These are phyloP conservation scores for Calidris pygmaea DNA, from an alignment of 2,113 vertebrate genomes.

Conservation along the genomic window DNA sequence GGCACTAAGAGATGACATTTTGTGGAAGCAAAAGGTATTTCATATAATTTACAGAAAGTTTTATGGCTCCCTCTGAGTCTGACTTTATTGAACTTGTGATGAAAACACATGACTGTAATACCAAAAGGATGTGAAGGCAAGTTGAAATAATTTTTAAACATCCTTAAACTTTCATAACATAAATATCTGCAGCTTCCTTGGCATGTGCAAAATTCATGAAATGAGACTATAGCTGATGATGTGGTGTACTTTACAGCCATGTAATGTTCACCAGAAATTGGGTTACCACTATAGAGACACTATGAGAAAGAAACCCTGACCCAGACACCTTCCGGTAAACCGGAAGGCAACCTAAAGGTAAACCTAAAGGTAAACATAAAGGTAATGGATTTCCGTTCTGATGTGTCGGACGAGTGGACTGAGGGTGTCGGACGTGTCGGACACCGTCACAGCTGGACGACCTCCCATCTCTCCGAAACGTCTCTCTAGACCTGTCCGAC, in stretches of 20 bases:
- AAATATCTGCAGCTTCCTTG: not conserved
- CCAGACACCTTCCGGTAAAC: not conserved
- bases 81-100: not conserved
- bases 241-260: not conserved
- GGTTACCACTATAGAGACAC: not conserved
- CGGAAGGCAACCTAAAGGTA: too few relatives aligned
- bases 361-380: too few relatives aligned
- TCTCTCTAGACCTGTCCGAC: too few relatives aligned
- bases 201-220: not conserved
- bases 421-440: too few relatives aligned
- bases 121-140: not conserved
- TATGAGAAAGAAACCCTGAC: not conserved
- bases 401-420: too few relatives aligned
- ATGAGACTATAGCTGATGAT: not conserved
- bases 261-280: not conserved
- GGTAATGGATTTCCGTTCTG: too few relatives aligned
- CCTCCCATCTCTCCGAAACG: too few relatives aligned
- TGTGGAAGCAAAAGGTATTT: not conserved
- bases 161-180: not conserved
- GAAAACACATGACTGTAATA: not conserved
- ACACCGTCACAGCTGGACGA: too few relatives aligned
- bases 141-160: not conserved
- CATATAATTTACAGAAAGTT: not conserved
- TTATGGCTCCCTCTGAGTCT: not conserved
- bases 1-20: not conserved